Conservation (phyloP, 2,888 invertebrate genomes). For the Ditylenchus weischeri region DNA sequence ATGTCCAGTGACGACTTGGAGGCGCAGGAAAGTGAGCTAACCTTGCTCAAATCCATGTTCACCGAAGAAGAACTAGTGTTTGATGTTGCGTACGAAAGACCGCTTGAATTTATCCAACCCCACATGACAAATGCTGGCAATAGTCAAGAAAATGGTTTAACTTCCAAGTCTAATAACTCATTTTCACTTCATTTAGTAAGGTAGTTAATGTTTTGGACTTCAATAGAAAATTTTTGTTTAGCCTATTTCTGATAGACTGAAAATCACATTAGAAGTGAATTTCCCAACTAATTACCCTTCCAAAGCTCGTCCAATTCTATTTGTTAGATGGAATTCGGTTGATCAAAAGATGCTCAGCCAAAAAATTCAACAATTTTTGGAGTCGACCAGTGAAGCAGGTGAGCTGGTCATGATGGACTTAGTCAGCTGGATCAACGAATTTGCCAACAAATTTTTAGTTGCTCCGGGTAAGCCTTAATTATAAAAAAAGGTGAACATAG, state of each 20-base stretch:
- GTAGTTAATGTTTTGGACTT: background rate
- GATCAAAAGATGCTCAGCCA: constrained; percentile 9
- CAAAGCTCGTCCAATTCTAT: constrained; percentile 4
- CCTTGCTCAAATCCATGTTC: constrained; percentile 19
- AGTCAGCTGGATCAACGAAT: constrained; percentile 9
- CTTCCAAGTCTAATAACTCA: background rate
- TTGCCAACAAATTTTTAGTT: background rate
- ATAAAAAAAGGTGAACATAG: background rate
- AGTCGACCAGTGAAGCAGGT: background rate
- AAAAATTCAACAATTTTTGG: constrained; percentile 13
- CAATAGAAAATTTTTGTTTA: background rate
- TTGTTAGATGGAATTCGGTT: constrained; percentile 8
- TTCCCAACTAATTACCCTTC: constrained; percentile 18
- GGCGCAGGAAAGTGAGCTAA: constrained; percentile 14
- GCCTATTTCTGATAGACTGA: background rate
- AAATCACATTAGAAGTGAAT: constrained; percentile 12
- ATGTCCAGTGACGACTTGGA: too few relatives aligned
- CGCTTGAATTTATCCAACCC: background rate
- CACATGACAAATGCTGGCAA: constrained; percentile 1
- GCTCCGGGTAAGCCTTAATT: background rate
- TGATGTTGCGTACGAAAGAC: background rate
- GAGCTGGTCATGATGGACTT: constrained; percentile 12
- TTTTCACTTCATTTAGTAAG: background rate
- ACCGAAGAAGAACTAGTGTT: constrained; percentile 14
- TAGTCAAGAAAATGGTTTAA: background rate